phyloP scores from a whole-genome alignment of 2,797 vertebrate genomes.

The Chrysocyon brachyurus region DNA sequence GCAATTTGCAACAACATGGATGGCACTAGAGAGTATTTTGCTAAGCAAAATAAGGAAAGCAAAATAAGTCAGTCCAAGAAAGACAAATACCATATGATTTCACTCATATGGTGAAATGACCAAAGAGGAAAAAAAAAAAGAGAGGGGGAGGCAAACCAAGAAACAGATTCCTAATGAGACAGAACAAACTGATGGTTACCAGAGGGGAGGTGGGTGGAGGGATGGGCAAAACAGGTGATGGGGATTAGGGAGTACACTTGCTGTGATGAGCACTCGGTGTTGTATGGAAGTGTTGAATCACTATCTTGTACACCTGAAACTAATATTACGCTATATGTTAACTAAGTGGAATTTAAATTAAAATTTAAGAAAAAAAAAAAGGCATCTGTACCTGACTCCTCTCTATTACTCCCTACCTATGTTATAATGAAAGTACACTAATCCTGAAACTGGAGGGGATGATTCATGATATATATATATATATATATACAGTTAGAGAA shows the following conservation, averaged over 20 bases:
- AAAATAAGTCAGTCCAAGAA: neutral
- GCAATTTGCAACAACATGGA: neutral
- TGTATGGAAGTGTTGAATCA: neutral
- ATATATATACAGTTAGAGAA: neutral
- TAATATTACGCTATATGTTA: neutral
- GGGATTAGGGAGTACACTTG: neutral
- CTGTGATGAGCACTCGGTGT: neutral
- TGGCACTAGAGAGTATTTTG: neutral
- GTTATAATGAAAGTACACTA: conserved; percentile 16
- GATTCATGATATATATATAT: neutral
- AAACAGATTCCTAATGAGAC: neutral
- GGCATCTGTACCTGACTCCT: neutral
- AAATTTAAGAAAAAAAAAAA: neutral
- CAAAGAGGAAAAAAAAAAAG: neutral
- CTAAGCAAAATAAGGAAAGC: neutral
- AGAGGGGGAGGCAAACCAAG: neutral
- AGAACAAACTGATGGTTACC: neutral
- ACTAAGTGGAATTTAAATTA: neutral
- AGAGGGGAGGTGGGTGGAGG: neutral
- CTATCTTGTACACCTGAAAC: neutral
- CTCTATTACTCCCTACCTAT: neutral
- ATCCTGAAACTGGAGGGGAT: neutral
- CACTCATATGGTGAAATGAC: neutral
- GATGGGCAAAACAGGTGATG: neutral
- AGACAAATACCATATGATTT: neutral